Evolutionary conservation across 2,797 vertebrate genomes (phyloP).

Genomic region (Cossypha caffra): DNA sequence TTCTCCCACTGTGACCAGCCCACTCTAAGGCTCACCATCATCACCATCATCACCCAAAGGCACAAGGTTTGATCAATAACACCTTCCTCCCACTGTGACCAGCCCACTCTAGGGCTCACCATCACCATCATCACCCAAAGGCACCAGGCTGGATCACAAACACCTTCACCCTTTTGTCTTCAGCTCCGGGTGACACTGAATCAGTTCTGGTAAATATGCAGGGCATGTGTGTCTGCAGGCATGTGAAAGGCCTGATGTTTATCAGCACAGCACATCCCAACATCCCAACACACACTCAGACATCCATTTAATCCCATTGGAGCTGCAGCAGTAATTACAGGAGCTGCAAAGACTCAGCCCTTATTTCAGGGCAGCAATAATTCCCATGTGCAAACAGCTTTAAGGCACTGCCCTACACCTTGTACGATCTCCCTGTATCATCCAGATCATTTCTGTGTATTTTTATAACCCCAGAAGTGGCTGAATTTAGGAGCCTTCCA

Average conservation of each 20-base stretch:
- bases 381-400: fast-evolving
- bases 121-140: no score
- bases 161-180: neutral
- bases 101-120: no score
- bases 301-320: neutral
- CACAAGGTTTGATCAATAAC: no score
- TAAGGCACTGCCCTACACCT: neutral
- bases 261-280: neutral
- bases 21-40: no score
- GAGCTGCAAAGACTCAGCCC: neutral
- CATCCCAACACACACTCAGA: neutral
- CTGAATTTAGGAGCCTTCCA: neutral
- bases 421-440: neutral
- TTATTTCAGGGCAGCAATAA: neutral
- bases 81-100: neutral
- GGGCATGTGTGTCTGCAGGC: neutral
- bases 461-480: neutral
- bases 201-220: neutral
- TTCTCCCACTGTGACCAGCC: no score
- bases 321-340: slow-evolving; percentile 17
- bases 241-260: neutral
- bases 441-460: neutral
- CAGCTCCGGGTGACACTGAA: neutral
- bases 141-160: no score
- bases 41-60: no score